A percentile compares a stretch with the other conserved stretches of the same genome.
Evolutionary conservation across 2,113 vertebrate genomes (phyloP).

Genomic region (Peucedramus taeniatus): DNA sequence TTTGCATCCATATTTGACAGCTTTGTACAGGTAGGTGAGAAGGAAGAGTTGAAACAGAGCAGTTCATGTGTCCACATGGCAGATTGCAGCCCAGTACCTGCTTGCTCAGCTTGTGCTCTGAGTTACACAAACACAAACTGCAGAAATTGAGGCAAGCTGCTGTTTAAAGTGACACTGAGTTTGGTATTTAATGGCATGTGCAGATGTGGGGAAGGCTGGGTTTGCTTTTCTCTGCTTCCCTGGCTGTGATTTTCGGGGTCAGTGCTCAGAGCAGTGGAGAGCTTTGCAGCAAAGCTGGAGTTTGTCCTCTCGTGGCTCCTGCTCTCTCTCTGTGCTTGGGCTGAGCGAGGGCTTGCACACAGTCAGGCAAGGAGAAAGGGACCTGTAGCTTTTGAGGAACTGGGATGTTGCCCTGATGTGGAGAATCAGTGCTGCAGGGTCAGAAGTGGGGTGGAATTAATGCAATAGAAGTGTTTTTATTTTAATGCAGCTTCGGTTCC

Average conservation of each 20-base stretch:
- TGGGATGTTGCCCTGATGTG: not conserved
- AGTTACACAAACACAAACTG: not conserved
- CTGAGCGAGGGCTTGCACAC: not conserved
- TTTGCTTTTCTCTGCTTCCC: not conserved
- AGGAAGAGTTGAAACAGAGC: not conserved
- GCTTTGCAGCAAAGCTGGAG: not conserved
- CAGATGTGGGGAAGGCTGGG: not conserved
- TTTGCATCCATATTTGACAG: not conserved
- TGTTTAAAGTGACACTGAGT: not conserved
- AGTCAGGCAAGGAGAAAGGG: not conserved
- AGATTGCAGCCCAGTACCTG: not conserved
- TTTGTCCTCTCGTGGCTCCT: not conserved
- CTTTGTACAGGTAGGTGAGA: not conserved
- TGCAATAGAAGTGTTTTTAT: not conserved
- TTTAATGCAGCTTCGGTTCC: conserved; percentile 52
- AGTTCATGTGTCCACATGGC: not conserved
- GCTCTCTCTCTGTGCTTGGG: not conserved
- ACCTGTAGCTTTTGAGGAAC: not conserved
- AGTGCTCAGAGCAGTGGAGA: not conserved
- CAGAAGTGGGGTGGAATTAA: not conserved
- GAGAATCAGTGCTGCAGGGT: not conserved
- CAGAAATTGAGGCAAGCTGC: not conserved
- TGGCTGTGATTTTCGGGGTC: not conserved
- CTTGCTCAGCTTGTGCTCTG: not conserved
- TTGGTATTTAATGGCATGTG: not conserved